Conservation (phyloP, 2,797 vertebrate genomes). For the Galaxias olidus region DNA sequence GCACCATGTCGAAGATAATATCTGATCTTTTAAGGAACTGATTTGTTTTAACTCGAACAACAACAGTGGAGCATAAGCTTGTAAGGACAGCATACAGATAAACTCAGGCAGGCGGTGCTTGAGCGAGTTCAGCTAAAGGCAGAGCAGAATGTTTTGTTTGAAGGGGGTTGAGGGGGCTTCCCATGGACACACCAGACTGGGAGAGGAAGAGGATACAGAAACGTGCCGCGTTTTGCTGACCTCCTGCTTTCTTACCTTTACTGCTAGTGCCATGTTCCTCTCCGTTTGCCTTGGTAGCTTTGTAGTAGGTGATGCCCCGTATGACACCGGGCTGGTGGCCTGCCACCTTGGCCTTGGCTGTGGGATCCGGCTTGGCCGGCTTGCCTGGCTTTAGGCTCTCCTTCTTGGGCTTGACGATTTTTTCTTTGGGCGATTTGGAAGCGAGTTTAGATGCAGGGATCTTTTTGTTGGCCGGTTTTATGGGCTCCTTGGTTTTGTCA, state of each 20-base stretch:
- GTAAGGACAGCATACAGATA: conserved; percentile 41
- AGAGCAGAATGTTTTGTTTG: conserved; percentile 36
- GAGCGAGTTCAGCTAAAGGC: conserved; percentile 37
- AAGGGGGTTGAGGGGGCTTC: conserved; percentile 3
- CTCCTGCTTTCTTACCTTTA: conserved; percentile 70
- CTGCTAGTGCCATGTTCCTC: conserved; percentile 54
- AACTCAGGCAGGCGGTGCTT: conserved; percentile 43
- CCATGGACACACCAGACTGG: not conserved
- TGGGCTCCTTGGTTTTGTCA: conserved; percentile 74
- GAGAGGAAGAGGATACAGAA: not conserved
- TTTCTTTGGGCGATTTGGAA: conserved; percentile 81
- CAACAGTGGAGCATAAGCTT: conserved; percentile 18
- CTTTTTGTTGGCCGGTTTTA: conserved; percentile 80
- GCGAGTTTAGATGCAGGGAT: conserved; percentile 63
- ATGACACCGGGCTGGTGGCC: conserved; percentile 85
- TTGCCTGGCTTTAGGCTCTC: conserved; percentile 71
- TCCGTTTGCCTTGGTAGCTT: conserved; percentile 75
- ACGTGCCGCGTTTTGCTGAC: too few species aligned
- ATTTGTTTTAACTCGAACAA: conserved; percentile 37
- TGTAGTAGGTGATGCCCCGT: conserved; percentile 95
- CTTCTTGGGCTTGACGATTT: conserved; percentile 85
- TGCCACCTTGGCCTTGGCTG: conserved; percentile 76
- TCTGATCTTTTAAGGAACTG: conserved; percentile 27
- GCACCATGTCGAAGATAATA: conserved; percentile 26
- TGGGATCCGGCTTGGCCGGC: conserved; percentile 69